These are phyloP conservation scores for Scopus umbretta DNA, from an alignment of 2,113 vertebrate genomes.

Conservation along the genomic window DNA sequence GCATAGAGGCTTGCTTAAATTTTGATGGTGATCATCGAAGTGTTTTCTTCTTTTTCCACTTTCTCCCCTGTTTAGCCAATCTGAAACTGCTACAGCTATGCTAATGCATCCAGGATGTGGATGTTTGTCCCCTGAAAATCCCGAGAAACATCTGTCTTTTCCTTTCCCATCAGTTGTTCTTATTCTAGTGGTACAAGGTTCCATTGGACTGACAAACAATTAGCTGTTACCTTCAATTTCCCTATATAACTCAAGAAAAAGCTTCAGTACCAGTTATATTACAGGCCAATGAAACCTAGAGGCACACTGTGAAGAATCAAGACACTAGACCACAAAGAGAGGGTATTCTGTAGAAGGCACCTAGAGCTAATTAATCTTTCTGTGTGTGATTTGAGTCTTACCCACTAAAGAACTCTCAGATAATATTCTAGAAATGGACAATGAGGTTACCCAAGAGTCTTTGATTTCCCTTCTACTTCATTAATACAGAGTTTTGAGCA, in stretches of 20 bases:
- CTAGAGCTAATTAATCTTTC: background rate
- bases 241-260: background rate
- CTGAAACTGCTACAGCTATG: background rate
- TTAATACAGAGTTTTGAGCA: background rate
- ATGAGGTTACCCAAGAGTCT: background rate
- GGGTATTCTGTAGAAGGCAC: background rate
- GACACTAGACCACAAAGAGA: background rate
- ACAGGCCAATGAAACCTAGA: background rate
- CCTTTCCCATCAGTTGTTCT: background rate
- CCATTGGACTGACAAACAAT: background rate
- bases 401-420: background rate
- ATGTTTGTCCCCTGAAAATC: background rate
- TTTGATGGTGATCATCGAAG: background rate
- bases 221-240: background rate
- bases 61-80: background rate
- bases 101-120: background rate
- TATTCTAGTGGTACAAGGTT: background rate
- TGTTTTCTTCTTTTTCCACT: background rate
- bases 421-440: background rate
- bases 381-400: background rate
- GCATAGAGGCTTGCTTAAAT: background rate
- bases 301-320: background rate
- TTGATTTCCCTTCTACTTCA: background rate
- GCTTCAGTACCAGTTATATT: background rate
- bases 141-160: background rate